Conservation (phyloP, 1,140 invertebrate genomes). For the Solen grandis region DNA sequence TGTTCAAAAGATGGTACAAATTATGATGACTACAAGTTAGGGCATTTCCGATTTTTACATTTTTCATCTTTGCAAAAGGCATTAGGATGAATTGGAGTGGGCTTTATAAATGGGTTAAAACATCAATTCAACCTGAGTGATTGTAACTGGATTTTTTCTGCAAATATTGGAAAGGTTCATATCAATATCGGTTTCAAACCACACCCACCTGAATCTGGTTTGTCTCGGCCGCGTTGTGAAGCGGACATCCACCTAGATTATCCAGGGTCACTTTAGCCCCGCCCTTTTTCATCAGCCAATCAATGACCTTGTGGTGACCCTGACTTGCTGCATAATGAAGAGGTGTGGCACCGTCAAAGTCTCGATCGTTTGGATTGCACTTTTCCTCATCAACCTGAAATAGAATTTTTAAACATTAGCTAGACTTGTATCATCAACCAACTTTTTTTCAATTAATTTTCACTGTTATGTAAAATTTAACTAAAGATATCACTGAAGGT, state of each 20-base stretch:
- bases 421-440: too few species aligned
- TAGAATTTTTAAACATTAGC: neutral
- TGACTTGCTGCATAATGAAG: conserved; percentile 87
- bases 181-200: neutral
- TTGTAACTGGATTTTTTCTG: too few species aligned
- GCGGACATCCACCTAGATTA: conserved; percentile 92
- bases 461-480: neutral
- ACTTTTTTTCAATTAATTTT: neutral
- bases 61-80: too few species aligned
- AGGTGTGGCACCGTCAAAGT: conserved; percentile 91
- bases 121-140: too few species aligned
- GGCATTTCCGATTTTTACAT: too few species aligned
- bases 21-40: too few species aligned
- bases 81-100: too few species aligned
- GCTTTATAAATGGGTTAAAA: too few species aligned
- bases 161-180: neutral
- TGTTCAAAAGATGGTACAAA: too few species aligned
- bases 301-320: conserved; percentile 90
- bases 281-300: conserved; percentile 90
- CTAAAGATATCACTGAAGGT: too few species aligned
- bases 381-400: conserved; percentile 80
- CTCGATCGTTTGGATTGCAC: conserved; percentile 90
- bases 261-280: conserved; percentile 88
- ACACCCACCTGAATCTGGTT: conserved; percentile 90
- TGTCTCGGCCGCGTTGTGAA: conserved; percentile 94